Evolutionary conservation across 2,888 invertebrate species (phyloP).

Genomic region (Dasypolia templi): DNA sequence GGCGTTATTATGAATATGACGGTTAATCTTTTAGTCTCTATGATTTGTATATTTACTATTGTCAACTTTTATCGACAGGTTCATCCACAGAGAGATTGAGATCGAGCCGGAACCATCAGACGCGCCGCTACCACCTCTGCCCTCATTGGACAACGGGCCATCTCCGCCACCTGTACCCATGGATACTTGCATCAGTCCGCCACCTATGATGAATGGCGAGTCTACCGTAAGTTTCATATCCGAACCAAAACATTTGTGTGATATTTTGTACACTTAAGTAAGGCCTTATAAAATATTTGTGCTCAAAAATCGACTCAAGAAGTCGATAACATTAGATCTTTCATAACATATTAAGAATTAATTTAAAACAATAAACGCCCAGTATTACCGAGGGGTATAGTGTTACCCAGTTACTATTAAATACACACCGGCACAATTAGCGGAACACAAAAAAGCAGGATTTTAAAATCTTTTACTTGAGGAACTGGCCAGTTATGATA

Average conservation of each 20-base stretch:
- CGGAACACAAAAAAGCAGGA: no score
- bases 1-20: no score
- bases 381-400: no score
- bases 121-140: conserved; percentile 78
- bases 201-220: conserved; percentile 84
- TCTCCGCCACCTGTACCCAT: conserved; percentile 79
- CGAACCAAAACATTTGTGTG: background rate
- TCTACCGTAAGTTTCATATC: conserved; percentile 75
- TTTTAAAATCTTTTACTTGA: no score
- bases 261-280: background rate
- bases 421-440: no score
- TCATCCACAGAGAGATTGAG: conserved; percentile 69
- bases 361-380: no score
- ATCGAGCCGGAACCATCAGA: conserved; percentile 72
- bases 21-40: no score
- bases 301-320: background rate
- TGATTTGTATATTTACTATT: background rate
- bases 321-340: no score
- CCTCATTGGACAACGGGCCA: conserved; percentile 66
- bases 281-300: background rate
- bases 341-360: background rate
- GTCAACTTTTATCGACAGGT: conserved; percentile 22
- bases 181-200: conserved; percentile 86
- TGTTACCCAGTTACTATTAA: no score
- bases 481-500: no score